These are phyloP conservation scores for Drosophila mojavensis DNA, from an alignment of 1,140 invertebrate species.

Conservation along the genomic window DNA sequence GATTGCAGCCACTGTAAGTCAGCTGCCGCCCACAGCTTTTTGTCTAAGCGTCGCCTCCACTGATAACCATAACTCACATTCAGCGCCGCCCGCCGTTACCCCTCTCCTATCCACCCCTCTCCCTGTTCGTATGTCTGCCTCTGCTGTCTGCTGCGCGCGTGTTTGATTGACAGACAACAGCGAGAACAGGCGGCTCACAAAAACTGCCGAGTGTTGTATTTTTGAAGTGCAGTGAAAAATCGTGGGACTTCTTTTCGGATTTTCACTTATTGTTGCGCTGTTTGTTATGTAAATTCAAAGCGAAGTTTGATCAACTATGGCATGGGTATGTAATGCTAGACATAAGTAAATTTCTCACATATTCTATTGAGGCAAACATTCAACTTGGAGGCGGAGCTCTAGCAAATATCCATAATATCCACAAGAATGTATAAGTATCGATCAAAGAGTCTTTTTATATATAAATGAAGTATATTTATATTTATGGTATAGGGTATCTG, in stretches of 20 bases:
- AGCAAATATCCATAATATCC: too few species aligned
- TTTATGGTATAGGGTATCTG: neutral
- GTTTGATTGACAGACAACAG: slow-evolving; percentile 74
- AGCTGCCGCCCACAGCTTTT: neutral
- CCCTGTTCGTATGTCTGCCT: slow-evolving; percentile 23
- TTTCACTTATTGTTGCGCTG: slow-evolving; percentile 1
- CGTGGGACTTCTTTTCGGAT: slow-evolving; percentile 14
- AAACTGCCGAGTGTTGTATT: slow-evolving; percentile 70
- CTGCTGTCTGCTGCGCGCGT: slow-evolving; percentile 53
- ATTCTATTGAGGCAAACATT: too few species aligned
- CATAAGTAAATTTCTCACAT: too few species aligned
- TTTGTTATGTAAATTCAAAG: neutral
- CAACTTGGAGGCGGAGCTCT: too few species aligned
- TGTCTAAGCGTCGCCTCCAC: slow-evolving; percentile 20
- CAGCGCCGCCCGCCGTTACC: slow-evolving; percentile 9
- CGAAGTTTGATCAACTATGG: neutral
- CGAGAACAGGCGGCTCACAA: slow-evolving; percentile 57
- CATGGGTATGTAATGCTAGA: too few species aligned
- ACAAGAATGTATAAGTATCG: too few species aligned
- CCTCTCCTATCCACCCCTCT: neutral
- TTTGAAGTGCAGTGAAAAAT: slow-evolving; percentile 47
- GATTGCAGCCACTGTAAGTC: slow-evolving; percentile 43
- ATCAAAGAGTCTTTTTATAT: too few species aligned
- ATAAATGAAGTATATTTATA: too few species aligned
- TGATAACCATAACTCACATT: slow-evolving; percentile 52